Base-by-base conservation (phyloP, 2,797 vertebrate species). In the Tenualosa ilisha region DNA sequence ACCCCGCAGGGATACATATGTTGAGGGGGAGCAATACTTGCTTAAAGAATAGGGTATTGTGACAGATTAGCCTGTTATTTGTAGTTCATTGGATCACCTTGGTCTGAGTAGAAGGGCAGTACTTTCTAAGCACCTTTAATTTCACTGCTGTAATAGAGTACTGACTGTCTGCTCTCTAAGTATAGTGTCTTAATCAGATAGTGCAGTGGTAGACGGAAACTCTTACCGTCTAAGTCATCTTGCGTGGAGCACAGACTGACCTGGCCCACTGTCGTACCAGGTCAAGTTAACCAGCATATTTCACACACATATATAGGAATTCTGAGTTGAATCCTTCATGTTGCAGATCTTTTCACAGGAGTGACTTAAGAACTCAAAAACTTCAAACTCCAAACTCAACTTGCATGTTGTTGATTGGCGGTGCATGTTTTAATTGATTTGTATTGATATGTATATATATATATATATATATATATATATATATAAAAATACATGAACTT, bases 11-110 rank as follows among this genome's bases (percentile, higher is more conserved):
- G 68, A 40, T 8, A 46, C 72, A 79, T 40, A 79, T 46, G 72
- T 46, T 79, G 40, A 79, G 46, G 72, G 20, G 17, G 6, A 1
- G 72, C 6, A 8, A 46, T 22, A 20, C 72, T 37, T 43, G 40
- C 6, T 22, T 43, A 37, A 85, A 85, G 84, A 79, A 81, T 43
- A n/a, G 59, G 82, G 49, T 17, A 83, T 88, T 83, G 59, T 83
- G 54, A 40, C 84, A 84, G 75, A 85, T 87, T 83, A 86, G 81
- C 37, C 61, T 88, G 82, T 85, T 85, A 85, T 86, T 82, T 86
- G 68, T 59, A 84, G 82, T 83, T 88, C 40, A 83, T 85, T 85
- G 75, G 81, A 86, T 84, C 81, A 84, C 85, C 79, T 84, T 79
- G 63, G 54, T 26, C 50, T 84, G 11, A 86, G 61, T 65, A 20